phyloP scores from a whole-genome alignment of 2,797 vertebrate species.

The Erpetoichthys calabaricus region DNA sequence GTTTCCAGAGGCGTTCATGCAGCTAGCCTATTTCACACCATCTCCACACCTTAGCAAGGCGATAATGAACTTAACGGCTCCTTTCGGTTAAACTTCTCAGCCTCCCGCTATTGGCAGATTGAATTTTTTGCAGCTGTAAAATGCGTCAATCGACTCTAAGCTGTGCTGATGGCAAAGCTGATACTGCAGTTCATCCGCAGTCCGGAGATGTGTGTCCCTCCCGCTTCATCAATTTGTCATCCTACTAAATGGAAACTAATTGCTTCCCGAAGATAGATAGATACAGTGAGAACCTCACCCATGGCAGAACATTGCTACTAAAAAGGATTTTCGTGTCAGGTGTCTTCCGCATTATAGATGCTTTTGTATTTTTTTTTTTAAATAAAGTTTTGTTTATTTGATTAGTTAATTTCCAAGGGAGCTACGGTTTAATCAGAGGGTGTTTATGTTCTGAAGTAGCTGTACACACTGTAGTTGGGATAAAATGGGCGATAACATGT shows the following conservation, averaged over 20 bases:
- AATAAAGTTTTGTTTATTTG: no score
- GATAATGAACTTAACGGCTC: slow-evolving; percentile 50
- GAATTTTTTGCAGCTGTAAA: slow-evolving; percentile 50
- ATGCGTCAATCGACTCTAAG: slow-evolving; percentile 45
- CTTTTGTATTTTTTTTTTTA: no score
- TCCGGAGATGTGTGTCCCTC: slow-evolving; percentile 49
- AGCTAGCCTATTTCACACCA: slow-evolving; percentile 62
- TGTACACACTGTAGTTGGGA: no score
- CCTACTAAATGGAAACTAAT: slow-evolving; percentile 69
- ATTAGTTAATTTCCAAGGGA: no score
- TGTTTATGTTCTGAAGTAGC: no score
- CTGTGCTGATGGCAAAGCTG: slow-evolving; percentile 36
- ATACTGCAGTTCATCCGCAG: slow-evolving; percentile 50
- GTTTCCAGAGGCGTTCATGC: slow-evolving; percentile 62
- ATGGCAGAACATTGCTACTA: slow-evolving; percentile 20
- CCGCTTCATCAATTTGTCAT: slow-evolving; percentile 64
- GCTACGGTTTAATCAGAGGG: no score
- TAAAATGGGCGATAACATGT: no score
- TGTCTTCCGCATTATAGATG: no score
- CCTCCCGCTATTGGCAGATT: slow-evolving; percentile 48
- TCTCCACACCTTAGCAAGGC: slow-evolving; percentile 49
- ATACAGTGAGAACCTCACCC: slow-evolving; percentile 44
- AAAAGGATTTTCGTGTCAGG: background rate
- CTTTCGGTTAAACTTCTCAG: slow-evolving; percentile 34
- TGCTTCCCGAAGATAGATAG: slow-evolving; percentile 51